These are phyloP conservation scores for Exaiptasia diaphana DNA, from an alignment of 64 coral and sea anemone genomes.

Conservation along the genomic window DNA sequence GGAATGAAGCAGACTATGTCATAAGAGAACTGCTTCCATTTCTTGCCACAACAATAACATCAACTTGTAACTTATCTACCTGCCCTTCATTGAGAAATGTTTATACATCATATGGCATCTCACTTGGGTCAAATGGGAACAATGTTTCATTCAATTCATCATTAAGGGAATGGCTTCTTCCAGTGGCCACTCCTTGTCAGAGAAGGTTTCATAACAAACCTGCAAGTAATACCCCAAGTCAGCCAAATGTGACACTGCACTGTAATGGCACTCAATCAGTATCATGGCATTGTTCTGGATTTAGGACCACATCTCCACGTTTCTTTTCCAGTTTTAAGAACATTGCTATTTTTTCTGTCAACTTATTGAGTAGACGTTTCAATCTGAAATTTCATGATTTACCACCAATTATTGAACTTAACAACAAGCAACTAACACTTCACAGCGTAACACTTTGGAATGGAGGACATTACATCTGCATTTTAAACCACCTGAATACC, in stretches of 20 bases:
- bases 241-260: conserved; percentile 39
- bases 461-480: conserved; percentile 20
- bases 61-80: background rate
- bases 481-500: conserved; percentile 19
- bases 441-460: conserved; percentile 48
- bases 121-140: conserved; percentile 11
- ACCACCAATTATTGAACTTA: conserved; percentile 28
- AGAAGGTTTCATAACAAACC: conserved; percentile 46
- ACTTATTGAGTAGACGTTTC: background rate
- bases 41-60: background rate
- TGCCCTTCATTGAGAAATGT: background rate
- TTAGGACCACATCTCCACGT: conserved; percentile 8
- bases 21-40: background rate
- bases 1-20: conserved; percentile 13
- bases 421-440: conserved; percentile 10
- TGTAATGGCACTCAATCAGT: conserved; percentile 10
- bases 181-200: background rate
- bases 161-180: conserved; percentile 47
- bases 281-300: conserved; percentile 55
- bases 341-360: background rate
- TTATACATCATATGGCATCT: conserved; percentile 19
- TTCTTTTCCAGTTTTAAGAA: conserved; percentile 24
- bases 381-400: conserved; percentile 9
- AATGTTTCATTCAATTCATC: background rate
- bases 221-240: conserved; percentile 9